Evolutionary conservation across 2,797 vertebrate genomes (phyloP).

Genomic region (Uromys caudimaculatus): DNA sequence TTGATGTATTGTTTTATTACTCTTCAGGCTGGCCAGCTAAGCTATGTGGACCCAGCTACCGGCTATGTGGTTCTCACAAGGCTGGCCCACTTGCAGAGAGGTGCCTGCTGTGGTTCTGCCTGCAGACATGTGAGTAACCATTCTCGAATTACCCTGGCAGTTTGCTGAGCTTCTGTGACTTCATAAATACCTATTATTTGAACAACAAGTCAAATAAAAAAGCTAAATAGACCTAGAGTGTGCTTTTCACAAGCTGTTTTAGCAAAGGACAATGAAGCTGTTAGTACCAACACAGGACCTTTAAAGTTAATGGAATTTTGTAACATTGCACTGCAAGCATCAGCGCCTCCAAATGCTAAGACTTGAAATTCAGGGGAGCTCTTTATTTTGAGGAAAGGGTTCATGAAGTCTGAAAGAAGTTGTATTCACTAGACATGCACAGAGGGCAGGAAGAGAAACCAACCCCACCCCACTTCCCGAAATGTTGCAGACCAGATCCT

Average conservation of each 20-base stretch:
- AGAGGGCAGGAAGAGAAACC: conserved; percentile 40
- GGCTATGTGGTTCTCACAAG: conserved; percentile 89
- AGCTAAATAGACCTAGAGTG: conserved; percentile 57
- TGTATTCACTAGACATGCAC: conserved; percentile 64
- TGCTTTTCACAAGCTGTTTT: conserved; percentile 65
- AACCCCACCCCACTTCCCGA: not conserved
- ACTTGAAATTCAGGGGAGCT: conserved; percentile 51
- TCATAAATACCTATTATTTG: conserved; percentile 68
- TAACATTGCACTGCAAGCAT: conserved; percentile 54
- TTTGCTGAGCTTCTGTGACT: conserved; percentile 30
- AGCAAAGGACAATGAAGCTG: conserved; percentile 75
- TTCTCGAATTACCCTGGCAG: conserved; percentile 14
- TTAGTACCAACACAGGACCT: conserved; percentile 70
- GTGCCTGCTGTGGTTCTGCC: conserved; percentile 90
- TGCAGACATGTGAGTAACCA: conserved; percentile 91
- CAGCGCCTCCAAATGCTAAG: conserved; percentile 64
- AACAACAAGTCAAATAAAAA: conserved; percentile 79
- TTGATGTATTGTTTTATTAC: conserved; percentile 26
- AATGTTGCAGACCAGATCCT: conserved; percentile 35
- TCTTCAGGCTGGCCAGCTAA: conserved; percentile 90
- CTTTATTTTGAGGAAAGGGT: conserved; percentile 69
- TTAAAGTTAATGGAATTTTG: conserved; percentile 77
- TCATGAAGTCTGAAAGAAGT: conserved; percentile 61
- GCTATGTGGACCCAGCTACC: conserved; percentile 89
- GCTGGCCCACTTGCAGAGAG: conserved; percentile 90